These are phyloP conservation scores for Gallinago nigripennis DNA, from an alignment of 2,797 vertebrate species.

Conservation along the genomic window DNA sequence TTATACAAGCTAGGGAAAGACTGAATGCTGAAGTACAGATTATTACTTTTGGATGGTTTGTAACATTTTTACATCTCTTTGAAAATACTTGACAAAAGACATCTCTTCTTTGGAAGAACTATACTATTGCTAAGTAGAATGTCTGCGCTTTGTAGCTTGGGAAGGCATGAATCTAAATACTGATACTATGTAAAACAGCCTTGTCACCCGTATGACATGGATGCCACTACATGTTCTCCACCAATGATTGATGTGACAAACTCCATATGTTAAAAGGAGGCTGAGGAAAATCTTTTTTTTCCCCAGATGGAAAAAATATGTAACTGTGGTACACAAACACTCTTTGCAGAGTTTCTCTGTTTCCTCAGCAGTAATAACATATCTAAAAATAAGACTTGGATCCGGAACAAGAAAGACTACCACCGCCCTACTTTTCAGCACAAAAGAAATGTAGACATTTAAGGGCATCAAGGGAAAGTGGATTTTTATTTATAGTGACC, in stretches of 20 bases:
- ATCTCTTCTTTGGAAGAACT: slow-evolving; percentile 40
- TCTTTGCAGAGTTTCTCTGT: slow-evolving; percentile 53
- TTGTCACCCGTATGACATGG: slow-evolving; percentile 52
- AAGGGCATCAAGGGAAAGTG: slow-evolving; percentile 3
- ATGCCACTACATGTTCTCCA: slow-evolving; percentile 52
- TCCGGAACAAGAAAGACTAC: slow-evolving; percentile 27
- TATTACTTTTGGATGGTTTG: not conserved
- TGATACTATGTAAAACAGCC: slow-evolving; percentile 50
- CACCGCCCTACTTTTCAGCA: not conserved
- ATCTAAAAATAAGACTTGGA: slow-evolving; percentile 55
- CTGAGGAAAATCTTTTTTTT: slow-evolving; percentile 31
- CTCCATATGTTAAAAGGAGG: slow-evolving; percentile 63
- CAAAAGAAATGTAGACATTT: slow-evolving; percentile 14
- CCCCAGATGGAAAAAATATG: slow-evolving; percentile 64
- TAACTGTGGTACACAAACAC: slow-evolving; percentile 48
- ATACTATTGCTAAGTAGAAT: not conserved
- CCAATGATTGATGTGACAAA: slow-evolving; percentile 60
- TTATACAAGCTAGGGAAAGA: not conserved
- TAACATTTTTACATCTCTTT: slow-evolving; percentile 29
- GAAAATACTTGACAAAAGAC: slow-evolving; percentile 30
- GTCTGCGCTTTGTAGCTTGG: not conserved
- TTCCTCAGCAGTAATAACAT: slow-evolving; percentile 33
- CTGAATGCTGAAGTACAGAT: not conserved
- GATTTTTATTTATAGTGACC: slow-evolving; percentile 53
- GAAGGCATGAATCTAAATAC: slow-evolving; percentile 29